Evolutionary conservation across 2,797 vertebrate genomes (phyloP), one percentile per base, ranked within the genome.

Genomic region (Poeciliopsis presidionis): DNA sequence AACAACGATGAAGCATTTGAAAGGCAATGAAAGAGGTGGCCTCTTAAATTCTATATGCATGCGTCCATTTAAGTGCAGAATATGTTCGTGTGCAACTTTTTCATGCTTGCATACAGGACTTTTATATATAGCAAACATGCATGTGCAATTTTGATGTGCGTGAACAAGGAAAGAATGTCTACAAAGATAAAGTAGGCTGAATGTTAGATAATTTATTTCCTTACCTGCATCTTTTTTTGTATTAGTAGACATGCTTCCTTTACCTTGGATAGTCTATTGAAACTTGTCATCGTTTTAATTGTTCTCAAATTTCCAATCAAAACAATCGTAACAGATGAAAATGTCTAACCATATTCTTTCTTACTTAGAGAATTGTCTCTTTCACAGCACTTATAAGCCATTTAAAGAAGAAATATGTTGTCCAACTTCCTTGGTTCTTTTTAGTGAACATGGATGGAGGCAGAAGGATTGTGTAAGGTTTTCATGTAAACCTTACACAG

Each of bases 1-100:
- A 79, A 30, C 77, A 30, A 70, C 84, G 76, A 83, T 67, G 81
- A 76, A 47, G 59, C 69, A 33, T 80, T 74, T 74, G 28, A 6
- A 61, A 61, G 57, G 13, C 11, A 16, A 30, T 33, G n/a, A 83
- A 59, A 79, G 69, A 83, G 77, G 72, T 65, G 77, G 83, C 41
- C 77, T 84, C 73, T 80, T 84, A 75, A 81, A 69, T 78, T 76
- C 39, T 73, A 7, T 39, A 77, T 45, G 65, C 74, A 43, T 74
- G 7, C 53, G 3, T 53, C 70, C 70, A 18, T 45, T 22, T 51
- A 41, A n/a, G 20, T 79, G 9, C 63, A 78, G 28, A 71, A 22
- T 69, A 33, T 75, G 16, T 61, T 4, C 25, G 1, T 57, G 6
- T 61, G 41, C 0, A 65, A 46, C 16, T 18, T 12, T 22, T 51